A percentile compares a stretch with the other conserved stretches of the same genome.
phyloP scores from a whole-genome alignment of 23 tunicate genomes.

The Styela clava region DNA sequence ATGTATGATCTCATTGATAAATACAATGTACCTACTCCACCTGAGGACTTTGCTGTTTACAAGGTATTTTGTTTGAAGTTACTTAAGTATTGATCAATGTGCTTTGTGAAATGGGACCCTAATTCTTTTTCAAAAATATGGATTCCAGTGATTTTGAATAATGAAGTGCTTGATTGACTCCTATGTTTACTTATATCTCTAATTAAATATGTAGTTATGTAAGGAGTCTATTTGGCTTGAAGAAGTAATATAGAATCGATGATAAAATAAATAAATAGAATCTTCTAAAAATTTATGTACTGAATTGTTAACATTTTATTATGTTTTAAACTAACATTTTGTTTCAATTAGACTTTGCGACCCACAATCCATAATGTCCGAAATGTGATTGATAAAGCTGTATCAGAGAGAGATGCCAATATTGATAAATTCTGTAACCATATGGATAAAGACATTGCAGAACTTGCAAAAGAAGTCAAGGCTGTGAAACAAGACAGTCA shows the following conservation, averaged over 20 bases:
- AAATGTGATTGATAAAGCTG: conserved; percentile 94
- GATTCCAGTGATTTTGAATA: too few species aligned
- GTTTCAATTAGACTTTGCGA: conserved; percentile 80
- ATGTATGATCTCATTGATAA: conserved; percentile 97
- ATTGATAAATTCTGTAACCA: conserved; percentile 85
- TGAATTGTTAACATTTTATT: too few species aligned
- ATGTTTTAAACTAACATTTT: too few species aligned
- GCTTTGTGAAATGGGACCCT: too few species aligned
- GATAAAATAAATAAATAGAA: too few species aligned
- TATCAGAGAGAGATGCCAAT: conserved; percentile 90
- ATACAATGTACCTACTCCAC: conserved; percentile 91
- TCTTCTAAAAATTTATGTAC: too few species aligned
- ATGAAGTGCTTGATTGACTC: too few species aligned
- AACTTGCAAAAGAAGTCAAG: conserved; percentile 90
- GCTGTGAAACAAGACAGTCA: conserved; percentile 89
- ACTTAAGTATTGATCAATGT: too few species aligned
- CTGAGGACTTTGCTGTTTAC: conserved; percentile 97
- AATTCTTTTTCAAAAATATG: too few species aligned
- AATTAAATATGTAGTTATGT: neutral
- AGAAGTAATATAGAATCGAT: too few species aligned
- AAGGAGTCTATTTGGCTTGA: too few species aligned
- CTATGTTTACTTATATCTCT: too few species aligned
- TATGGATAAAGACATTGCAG: conserved; percentile 97
- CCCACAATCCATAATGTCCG: conserved; percentile 87
- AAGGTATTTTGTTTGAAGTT: conserved; percentile 63